A percentile compares a stretch with the other conserved stretches of the same genome.
Conservation (phyloP, 2,888 invertebrate species). For the Spicauda simplicius region DNA sequence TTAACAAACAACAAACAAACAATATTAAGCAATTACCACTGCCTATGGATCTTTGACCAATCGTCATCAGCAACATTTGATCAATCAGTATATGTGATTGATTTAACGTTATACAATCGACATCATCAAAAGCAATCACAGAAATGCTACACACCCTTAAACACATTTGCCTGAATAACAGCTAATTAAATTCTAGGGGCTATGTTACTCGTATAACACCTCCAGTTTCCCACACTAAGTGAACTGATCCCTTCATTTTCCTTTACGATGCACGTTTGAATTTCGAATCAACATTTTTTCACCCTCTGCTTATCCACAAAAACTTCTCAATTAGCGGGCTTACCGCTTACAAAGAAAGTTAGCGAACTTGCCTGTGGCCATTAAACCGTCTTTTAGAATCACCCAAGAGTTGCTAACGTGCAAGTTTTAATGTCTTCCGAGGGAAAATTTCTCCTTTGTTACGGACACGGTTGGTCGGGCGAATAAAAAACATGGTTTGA, state of each 20-base stretch:
- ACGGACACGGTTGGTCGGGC: conserved; percentile 52
- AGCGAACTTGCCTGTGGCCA: conserved; percentile 54
- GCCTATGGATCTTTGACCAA: too few relatives aligned
- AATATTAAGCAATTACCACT: too few relatives aligned
- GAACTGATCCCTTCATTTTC: conserved; percentile 12
- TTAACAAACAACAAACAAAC: too few relatives aligned
- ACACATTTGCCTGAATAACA: too few relatives aligned
- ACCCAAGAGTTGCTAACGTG: conserved; percentile 56
- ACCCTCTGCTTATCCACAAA: conserved; percentile 41
- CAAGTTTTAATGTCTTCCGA: conserved; percentile 73
- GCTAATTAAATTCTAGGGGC: too few relatives aligned
- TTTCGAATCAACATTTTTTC: conserved; percentile 25
- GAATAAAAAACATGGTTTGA: conserved; percentile 54
- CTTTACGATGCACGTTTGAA: conserved; percentile 15
- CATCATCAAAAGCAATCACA: too few relatives aligned
- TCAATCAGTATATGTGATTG: too few relatives aligned
- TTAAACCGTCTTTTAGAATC: conserved; percentile 58
- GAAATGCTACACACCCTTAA: too few relatives aligned
- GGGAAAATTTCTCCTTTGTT: conserved; percentile 60
- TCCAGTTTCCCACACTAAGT: not conserved
- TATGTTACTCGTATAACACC: too few relatives aligned
- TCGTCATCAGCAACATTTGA: too few relatives aligned
- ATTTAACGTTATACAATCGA: too few relatives aligned
- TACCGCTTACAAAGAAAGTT: conserved; percentile 59
- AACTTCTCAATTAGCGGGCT: conserved; percentile 67